phyloP scores from a whole-genome alignment of 2,888 invertebrate genomes.

The Papilio demoleus region DNA sequence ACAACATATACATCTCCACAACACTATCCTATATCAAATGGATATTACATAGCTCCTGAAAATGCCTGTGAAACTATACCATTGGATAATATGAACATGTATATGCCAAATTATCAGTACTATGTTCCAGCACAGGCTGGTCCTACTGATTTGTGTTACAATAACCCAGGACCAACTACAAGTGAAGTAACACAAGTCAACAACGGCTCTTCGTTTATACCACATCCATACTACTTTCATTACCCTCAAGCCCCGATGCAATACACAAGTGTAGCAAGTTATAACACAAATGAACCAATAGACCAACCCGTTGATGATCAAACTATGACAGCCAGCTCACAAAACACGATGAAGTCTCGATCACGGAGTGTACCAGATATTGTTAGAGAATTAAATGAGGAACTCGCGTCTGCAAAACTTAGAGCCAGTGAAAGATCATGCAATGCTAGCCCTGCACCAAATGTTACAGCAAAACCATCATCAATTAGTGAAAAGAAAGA shows the following conservation, averaged over 20 bases:
- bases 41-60: constrained; percentile 66
- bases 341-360: constrained; percentile 69
- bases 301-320: constrained; percentile 50
- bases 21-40: constrained; percentile 65
- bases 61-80: constrained; percentile 58
- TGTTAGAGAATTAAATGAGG: constrained; percentile 88
- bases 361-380: constrained; percentile 89
- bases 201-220: constrained; percentile 65
- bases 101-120: constrained; percentile 74
- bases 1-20: constrained; percentile 69
- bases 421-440: constrained; percentile 78
- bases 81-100: constrained; percentile 64
- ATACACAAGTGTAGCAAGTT: constrained; percentile 55
- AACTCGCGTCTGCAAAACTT: constrained; percentile 79
- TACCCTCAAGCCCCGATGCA: constrained; percentile 62
- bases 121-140: constrained; percentile 66
- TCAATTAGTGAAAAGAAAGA: constrained; percentile 58
- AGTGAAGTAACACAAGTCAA: constrained; percentile 54
- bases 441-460: constrained; percentile 80
- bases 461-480: constrained; percentile 52
- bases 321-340: constrained; percentile 49
- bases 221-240: constrained; percentile 72
- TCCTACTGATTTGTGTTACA: constrained; percentile 58
- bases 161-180: constrained; percentile 57
- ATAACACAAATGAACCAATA: constrained; percentile 44